A percentile compares a stretch with the other conserved stretches of the same genome.
Evolutionary conservation across 2,113 vertebrate species (phyloP).

Genomic region (Petrocephalus zakoni): DNA sequence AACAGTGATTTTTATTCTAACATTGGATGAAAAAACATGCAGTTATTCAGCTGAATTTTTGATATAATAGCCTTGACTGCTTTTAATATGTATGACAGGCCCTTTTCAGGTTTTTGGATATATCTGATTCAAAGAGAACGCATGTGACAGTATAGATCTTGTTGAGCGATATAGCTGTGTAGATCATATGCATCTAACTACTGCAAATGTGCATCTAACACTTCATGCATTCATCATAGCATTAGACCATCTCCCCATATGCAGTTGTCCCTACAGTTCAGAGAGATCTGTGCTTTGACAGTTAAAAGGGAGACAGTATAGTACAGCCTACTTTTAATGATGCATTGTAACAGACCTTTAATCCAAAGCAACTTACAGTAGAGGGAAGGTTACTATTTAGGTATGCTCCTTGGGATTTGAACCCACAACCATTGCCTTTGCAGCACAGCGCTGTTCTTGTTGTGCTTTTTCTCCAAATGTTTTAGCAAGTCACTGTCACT

Average conservation of each 20-base stretch:
- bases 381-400: not conserved
- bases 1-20: not conserved
- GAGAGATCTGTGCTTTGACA: not conserved
- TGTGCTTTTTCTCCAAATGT: no score
- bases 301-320: not conserved
- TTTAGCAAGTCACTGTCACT: no score
- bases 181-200: not conserved
- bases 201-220: not conserved
- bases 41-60: not conserved
- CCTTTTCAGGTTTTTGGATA: not conserved
- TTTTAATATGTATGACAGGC: not conserved
- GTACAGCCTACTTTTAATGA: not conserved
- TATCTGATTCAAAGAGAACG: not conserved
- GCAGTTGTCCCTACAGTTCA: not conserved
- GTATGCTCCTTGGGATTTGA: not conserved
- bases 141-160: not conserved
- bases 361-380: not conserved
- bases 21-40: not conserved
- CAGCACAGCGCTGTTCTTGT: no score
- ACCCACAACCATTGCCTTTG: not conserved
- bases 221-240: not conserved
- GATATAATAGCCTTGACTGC: not conserved
- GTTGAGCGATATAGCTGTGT: not conserved
- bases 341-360: no score
- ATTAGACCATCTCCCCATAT: not conserved